phyloP scores from a whole-genome alignment of 2,888 invertebrate species.

The Portevinia maculata region DNA sequence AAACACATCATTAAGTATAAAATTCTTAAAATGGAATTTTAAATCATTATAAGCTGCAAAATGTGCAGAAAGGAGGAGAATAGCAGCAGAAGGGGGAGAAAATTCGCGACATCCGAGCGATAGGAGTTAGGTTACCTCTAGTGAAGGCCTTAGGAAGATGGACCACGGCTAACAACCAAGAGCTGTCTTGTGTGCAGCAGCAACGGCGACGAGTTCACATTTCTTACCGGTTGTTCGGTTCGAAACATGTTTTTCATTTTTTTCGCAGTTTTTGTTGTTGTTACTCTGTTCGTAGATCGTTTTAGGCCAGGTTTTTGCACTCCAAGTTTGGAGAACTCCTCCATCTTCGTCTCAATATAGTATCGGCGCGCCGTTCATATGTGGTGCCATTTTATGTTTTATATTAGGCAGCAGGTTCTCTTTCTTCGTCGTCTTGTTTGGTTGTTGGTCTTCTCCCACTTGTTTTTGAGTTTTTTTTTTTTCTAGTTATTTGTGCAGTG shows the following conservation, averaged over 20 bases:
- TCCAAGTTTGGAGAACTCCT: constrained; percentile 73
- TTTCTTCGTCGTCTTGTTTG: constrained; percentile 53
- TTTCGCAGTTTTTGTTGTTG: constrained; percentile 58
- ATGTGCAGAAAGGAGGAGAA: constrained; percentile 70
- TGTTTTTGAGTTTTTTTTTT: constrained; percentile 19
- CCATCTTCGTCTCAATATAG: constrained; percentile 70
- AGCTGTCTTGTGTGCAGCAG: constrained; percentile 24
- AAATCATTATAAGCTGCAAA: constrained; percentile 80
- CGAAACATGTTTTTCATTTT: constrained; percentile 66
- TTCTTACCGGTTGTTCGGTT: constrained; percentile 66
- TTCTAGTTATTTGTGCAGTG: constrained; percentile 11
- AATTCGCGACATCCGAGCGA: constrained; percentile 65
- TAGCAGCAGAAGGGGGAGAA: constrained; percentile 18
- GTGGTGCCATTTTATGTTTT: constrained; percentile 73
- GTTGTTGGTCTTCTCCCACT: constrained; percentile 12
- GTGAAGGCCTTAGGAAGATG: constrained; percentile 60
- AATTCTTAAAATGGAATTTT: constrained; percentile 84
- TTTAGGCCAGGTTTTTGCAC: constrained; percentile 65
- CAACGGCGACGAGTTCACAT: constrained; percentile 50
- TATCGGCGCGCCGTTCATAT: constrained; percentile 60
- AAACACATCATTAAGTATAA: constrained; percentile 84
- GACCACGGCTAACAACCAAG: constrained; percentile 50
- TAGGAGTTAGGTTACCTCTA: not conserved
- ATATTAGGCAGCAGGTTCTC: constrained; percentile 70
- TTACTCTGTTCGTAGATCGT: constrained; percentile 36